phyloP scores from a whole-genome alignment of 2,797 vertebrate genomes.

The Hyperoplus lanceolatus region DNA sequence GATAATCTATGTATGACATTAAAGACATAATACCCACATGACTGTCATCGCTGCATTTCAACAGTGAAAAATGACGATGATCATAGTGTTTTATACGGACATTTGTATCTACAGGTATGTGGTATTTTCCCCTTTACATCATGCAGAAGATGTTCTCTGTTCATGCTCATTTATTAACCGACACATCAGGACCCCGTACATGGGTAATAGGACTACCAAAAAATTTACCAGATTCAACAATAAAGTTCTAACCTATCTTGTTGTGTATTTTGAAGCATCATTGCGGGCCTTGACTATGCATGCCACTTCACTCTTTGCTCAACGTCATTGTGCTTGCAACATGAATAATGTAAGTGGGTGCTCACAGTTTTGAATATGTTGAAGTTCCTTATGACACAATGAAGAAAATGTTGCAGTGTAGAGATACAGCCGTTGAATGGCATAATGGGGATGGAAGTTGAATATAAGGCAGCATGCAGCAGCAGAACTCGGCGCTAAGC shows the following conservation, averaged over 20 bases:
- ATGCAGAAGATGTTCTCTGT: too few species aligned
- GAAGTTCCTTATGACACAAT: conserved; percentile 11
- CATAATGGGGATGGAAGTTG: conserved; percentile 28
- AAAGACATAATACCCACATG: conserved; percentile 70
- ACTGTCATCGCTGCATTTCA: conserved; percentile 72
- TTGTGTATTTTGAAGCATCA: conserved; percentile 50
- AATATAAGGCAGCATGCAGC: conserved; percentile 25
- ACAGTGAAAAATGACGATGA: conserved; percentile 51
- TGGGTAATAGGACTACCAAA: conserved; percentile 59
- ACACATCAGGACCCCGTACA: conserved; percentile 25
- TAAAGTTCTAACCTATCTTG: conserved; percentile 67
- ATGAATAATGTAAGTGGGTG: not conserved
- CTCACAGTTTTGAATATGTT: not conserved
- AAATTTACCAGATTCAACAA: conserved; percentile 65
- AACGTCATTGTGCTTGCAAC: not conserved
- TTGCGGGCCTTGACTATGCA: conserved; percentile 25
- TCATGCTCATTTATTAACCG: too few species aligned
- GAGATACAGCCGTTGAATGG: conserved; percentile 22
- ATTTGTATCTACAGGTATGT: conserved; percentile 74
- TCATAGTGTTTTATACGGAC: conserved; percentile 75
- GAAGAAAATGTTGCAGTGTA: conserved; percentile 10
- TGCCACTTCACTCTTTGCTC: not conserved
- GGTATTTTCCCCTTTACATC: conserved; percentile 58
- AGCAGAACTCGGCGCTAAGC: conserved; percentile 22
- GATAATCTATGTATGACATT: conserved; percentile 74